Percentiles rank a stretch among this genome's conserved stretches.
Conservation (phyloP, 2,797 vertebrate genomes). For the Danio aesculapii region DNA sequence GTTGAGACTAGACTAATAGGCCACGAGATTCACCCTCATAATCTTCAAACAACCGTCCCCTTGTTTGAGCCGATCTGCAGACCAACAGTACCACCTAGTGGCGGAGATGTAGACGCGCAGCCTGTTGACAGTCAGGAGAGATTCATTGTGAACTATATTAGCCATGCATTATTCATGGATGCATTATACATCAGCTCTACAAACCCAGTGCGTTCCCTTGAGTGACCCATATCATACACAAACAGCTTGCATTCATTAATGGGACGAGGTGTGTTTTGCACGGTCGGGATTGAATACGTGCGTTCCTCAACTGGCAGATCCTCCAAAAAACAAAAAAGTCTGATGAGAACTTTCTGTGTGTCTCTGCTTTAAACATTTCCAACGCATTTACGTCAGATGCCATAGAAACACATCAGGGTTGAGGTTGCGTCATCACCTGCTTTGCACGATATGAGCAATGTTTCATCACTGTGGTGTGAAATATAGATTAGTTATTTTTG, state of each 20-base stretch:
- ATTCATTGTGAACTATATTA: conserved; percentile 64
- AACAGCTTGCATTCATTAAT: conserved; percentile 59
- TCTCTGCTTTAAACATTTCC: conserved; percentile 27
- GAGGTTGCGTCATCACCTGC: conserved; percentile 35
- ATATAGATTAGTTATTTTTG: conserved; percentile 36
- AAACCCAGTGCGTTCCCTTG: conserved; percentile 62
- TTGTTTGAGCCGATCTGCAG: conserved; percentile 51
- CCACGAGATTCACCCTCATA: conserved; percentile 53
- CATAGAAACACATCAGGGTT: conserved; percentile 2
- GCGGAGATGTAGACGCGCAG: neutral
- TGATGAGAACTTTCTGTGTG: conserved; percentile 10
- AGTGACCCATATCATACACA: conserved; percentile 64
- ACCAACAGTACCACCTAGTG: conserved; percentile 81
- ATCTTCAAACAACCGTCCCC: conserved; percentile 55
- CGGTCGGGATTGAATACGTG: conserved; percentile 33
- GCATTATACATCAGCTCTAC: conserved; percentile 71
- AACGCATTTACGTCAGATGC: conserved; percentile 42
- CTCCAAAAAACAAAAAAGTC: conserved; percentile 30
- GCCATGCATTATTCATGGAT: conserved; percentile 70
- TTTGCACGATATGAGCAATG: conserved; percentile 1
- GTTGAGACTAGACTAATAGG: conserved; percentile 72
- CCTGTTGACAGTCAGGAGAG: neutral
- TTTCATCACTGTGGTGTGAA: conserved; percentile 34
- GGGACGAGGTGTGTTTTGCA: conserved; percentile 42
- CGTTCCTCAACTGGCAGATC: conserved; percentile 31